Evolutionary conservation across 2,888 invertebrate species (phyloP).

Genomic region (Poecilus cupreus): DNA sequence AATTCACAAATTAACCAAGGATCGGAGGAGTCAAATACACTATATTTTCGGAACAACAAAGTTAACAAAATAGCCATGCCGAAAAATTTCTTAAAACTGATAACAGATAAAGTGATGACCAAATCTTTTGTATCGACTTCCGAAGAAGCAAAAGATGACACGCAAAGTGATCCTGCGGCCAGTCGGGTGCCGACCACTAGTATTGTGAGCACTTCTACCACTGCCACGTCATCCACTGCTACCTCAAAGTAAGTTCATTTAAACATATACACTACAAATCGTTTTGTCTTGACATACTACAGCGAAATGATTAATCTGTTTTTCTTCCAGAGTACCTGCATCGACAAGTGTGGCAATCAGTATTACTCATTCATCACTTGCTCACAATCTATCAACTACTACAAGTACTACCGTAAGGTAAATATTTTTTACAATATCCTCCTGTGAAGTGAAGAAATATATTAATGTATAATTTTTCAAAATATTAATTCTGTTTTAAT

Average conservation of each 20-base stretch:
- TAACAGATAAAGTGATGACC: slow-evolving; percentile 53
- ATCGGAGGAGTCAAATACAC: slow-evolving; percentile 23
- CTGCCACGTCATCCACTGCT: slow-evolving; percentile 45
- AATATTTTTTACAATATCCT: slow-evolving; percentile 1
- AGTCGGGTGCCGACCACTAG: not conserved
- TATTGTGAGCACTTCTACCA: slow-evolving; percentile 39
- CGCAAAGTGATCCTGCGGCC: not conserved
- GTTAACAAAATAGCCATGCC: slow-evolving; percentile 46
- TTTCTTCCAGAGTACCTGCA: slow-evolving; percentile 47
- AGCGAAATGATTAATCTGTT: not conserved
- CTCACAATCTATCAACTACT: slow-evolving; percentile 42
- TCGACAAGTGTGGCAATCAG: slow-evolving; percentile 41
- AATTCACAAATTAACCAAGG: slow-evolving; percentile 23
- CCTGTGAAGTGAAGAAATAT: not conserved
- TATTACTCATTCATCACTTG: slow-evolving; percentile 39
- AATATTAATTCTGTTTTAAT: no score
- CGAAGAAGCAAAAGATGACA: slow-evolving; percentile 42
- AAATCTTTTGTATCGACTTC: slow-evolving; percentile 35
- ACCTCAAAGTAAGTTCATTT: slow-evolving; percentile 37
- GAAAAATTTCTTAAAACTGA: slow-evolving; percentile 48
- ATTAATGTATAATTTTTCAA: no score
- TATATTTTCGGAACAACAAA: slow-evolving; percentile 42
- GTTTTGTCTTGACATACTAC: not conserved
- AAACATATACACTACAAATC: not conserved
- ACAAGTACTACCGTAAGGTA: slow-evolving; percentile 48